These are phyloP conservation scores for Isichthys henryi DNA, from an alignment of 2,113 vertebrate genomes.

Conservation along the genomic window DNA sequence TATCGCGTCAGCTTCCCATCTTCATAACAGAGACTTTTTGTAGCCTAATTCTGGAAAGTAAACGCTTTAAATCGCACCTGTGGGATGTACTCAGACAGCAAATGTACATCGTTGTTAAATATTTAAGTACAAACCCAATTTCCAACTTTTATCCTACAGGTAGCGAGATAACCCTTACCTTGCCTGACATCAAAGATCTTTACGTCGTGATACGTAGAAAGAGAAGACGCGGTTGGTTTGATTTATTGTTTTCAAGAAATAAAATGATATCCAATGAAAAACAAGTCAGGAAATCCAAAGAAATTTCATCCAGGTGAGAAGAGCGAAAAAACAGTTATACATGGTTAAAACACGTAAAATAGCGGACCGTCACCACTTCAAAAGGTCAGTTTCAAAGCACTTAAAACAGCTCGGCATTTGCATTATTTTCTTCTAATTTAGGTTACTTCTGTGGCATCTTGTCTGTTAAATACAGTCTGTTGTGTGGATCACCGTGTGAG, in stretches of 20 bases:
- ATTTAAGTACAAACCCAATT: neutral
- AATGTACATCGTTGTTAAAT: neutral
- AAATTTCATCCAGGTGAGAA: neutral
- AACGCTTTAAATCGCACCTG: neutral
- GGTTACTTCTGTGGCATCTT: neutral
- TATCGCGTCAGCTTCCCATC: neutral
- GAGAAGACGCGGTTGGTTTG: neutral
- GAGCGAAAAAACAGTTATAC: neutral
- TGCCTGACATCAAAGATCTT: conserved; percentile 13
- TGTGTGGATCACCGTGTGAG: neutral
- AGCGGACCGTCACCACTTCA: neutral
- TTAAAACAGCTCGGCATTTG: neutral
- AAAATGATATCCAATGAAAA: conserved; percentile 14
- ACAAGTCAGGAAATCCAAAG: conserved; percentile 4
- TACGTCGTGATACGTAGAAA: neutral
- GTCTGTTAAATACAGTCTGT: neutral
- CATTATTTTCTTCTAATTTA: neutral
- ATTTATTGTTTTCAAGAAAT: conserved; percentile 10
- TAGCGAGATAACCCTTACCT: conserved; percentile 1
- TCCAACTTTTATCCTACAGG: neutral
- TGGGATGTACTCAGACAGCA: neutral
- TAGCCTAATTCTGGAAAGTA: neutral
- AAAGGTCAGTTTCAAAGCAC: neutral
- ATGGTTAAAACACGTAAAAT: neutral
- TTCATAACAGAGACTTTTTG: neutral